A percentile compares a stretch with the other conserved stretches of the same genome.
Conservation (phyloP, 2,797 vertebrate species). For the Lithobates pipiens region DNA sequence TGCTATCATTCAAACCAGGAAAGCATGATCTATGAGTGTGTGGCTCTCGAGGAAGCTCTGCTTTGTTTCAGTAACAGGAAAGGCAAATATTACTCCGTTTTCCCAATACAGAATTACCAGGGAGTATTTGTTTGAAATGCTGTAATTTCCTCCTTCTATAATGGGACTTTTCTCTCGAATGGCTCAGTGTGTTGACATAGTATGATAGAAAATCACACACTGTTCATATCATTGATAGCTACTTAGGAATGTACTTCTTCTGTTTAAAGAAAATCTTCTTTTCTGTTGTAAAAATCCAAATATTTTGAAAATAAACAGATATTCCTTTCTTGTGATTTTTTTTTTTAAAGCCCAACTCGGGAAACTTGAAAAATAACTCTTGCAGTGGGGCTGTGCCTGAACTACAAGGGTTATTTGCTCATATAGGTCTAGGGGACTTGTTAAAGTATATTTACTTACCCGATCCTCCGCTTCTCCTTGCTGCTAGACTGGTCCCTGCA, state of each 20-base stretch:
- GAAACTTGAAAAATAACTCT: too few species aligned
- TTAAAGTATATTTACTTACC: too few species aligned
- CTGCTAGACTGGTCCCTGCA: too few species aligned
- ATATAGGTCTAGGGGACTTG: too few species aligned
- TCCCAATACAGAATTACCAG: neutral
- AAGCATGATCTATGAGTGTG: slow-evolving; percentile 6
- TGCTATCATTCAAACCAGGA: slow-evolving; percentile 24
- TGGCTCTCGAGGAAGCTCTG: neutral
- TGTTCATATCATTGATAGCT: neutral
- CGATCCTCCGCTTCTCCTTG: too few species aligned
- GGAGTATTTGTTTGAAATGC: neutral
- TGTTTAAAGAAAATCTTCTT: neutral
- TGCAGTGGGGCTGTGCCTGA: too few species aligned
- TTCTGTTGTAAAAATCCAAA: neutral
- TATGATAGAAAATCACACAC: neutral
- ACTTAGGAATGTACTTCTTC: neutral
- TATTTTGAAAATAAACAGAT: neutral
- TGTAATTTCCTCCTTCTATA: neutral
- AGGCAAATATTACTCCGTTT: neutral
- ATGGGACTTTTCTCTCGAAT: neutral
- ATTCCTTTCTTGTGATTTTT: neutral
- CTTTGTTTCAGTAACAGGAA: neutral
- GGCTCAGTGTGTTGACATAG: neutral
- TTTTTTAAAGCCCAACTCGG: too few species aligned
- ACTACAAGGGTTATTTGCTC: too few species aligned